phyloP scores from a whole-genome alignment of 2,113 vertebrate species.

The Anhinga rufa region DNA sequence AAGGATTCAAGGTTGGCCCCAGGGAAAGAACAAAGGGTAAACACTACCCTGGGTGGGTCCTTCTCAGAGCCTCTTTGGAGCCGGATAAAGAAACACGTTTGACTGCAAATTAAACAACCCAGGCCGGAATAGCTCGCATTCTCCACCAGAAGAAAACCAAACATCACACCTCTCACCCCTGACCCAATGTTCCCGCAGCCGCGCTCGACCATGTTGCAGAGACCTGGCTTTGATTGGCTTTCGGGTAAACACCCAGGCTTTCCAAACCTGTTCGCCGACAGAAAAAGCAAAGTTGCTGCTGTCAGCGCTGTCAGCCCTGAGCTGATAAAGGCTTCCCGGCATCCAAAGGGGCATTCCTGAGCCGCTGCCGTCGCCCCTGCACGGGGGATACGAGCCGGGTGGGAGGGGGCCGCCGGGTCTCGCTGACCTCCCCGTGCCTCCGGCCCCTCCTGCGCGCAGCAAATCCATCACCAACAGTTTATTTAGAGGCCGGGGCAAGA shows the following conservation, averaged over 20 bases:
- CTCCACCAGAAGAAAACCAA: conserved; percentile 72
- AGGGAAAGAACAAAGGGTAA: conserved; percentile 73
- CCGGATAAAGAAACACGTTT: conserved; percentile 68
- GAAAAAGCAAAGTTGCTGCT: conserved; percentile 31
- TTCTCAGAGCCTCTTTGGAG: conserved; percentile 58
- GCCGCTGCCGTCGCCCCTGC: not conserved
- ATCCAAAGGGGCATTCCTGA: conserved; percentile 48
- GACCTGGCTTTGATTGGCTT: conserved; percentile 63
- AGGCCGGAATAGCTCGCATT: conserved; percentile 65
- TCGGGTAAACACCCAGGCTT: conserved; percentile 52
- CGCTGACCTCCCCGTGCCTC: not conserved
- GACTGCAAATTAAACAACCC: conserved; percentile 67
- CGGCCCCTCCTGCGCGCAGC: not conserved
- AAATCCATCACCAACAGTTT: not conserved
- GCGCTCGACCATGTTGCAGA: conserved; percentile 36
- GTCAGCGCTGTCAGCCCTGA: conserved; percentile 35
- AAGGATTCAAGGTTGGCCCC: conserved; percentile 71
- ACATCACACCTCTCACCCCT: conserved; percentile 72
- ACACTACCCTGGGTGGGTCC: conserved; percentile 70
- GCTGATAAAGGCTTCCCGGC: conserved; percentile 64
- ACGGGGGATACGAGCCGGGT: not conserved
- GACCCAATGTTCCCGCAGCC: conserved; percentile 64
- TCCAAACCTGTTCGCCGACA: conserved; percentile 60
- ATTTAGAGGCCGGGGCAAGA: not conserved
- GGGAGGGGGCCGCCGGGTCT: not conserved